Base-by-base conservation (phyloP, 2,888 invertebrate genomes). In the Physocephala rufipes region DNA sequence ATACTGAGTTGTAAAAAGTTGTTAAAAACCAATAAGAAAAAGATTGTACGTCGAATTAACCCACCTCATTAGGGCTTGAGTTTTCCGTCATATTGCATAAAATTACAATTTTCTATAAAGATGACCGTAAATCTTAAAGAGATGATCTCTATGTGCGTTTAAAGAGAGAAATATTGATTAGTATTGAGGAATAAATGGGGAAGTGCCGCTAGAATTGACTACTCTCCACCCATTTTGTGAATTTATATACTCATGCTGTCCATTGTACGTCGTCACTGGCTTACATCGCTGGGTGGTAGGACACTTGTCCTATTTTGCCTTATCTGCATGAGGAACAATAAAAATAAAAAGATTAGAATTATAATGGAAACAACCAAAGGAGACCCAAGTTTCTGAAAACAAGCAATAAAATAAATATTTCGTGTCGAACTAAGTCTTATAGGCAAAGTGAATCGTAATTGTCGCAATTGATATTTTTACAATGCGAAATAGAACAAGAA, bases 41-140 rank as follows among this genome's bases (percentile, higher is more conserved):
- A 80, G 81, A 79, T 80, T 79, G 80, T 78, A 80, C 79, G 80
- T 81, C 79, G 79, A 79, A 78, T 79, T 78, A 79, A 74, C 79
- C 79, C 80, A 79, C 80, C 81, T 77, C 74, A 76, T 79, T 12
- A 12, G 77, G 19, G 30, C 45, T 19, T 53, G 53, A 66, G n/a
- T 16, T 12, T 45, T 26, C 26, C 62, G 36, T 30, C 62, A 9
- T 16, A 12, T 19, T 15, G 43, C 47, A 9, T 3, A 30, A 12
- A 21, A 28, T 28, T 2, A 1, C 43, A 59, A 59, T 67, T 67
- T 47, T 58, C 58, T 59, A 19, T 49, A 59, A 45, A 3, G 30
- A 5, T 12, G 15, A 51, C 16, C 30, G 49, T 30, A n/a, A 13
- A 61, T 9, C n/a, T 13, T 9, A 36, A 9, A 36, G 36, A 4